phyloP scores from a whole-genome alignment of 2,113 vertebrate genomes.

The Dermatemys mawii region DNA sequence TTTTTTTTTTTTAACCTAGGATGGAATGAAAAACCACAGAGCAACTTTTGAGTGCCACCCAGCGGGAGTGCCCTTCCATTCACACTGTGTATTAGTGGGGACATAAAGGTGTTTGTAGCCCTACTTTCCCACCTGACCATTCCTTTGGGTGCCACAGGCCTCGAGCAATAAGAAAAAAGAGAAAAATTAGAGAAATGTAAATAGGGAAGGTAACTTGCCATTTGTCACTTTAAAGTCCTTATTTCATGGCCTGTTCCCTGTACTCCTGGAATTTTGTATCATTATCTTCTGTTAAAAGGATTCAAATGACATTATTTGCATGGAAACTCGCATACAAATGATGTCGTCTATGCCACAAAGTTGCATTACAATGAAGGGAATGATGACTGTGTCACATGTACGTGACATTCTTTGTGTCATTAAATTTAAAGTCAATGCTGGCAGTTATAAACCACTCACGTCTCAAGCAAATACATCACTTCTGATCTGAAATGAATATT shows the following conservation, averaged over 20 bases:
- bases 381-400: constrained; percentile 75
- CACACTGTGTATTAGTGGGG: constrained; percentile 44
- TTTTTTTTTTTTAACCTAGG: not conserved
- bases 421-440: constrained; percentile 76
- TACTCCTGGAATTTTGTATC: constrained; percentile 74
- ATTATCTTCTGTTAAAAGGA: constrained; percentile 80
- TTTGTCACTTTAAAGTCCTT: constrained; percentile 77
- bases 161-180: constrained; percentile 74
- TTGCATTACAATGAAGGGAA: constrained; percentile 78
- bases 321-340: constrained; percentile 74
- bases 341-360: constrained; percentile 70
- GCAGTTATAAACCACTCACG: constrained; percentile 74
- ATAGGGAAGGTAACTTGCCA: constrained; percentile 73
- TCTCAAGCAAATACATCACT: constrained; percentile 69
- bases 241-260: constrained; percentile 74
- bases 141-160: constrained; percentile 73
- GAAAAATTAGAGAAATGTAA: constrained; percentile 72
- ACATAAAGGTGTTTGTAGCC: constrained; percentile 70
- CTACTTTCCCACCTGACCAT: constrained; percentile 67
- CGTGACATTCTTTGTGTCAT: constrained; percentile 75
- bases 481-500: constrained; percentile 74
- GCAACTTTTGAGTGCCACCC: constrained; percentile 40
- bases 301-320: constrained; percentile 81
- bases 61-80: constrained; percentile 50
- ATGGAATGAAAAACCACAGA: constrained; percentile 42